phyloP scores from a whole-genome alignment of 2,888 invertebrate genomes.

The Drosophila recens region DNA sequence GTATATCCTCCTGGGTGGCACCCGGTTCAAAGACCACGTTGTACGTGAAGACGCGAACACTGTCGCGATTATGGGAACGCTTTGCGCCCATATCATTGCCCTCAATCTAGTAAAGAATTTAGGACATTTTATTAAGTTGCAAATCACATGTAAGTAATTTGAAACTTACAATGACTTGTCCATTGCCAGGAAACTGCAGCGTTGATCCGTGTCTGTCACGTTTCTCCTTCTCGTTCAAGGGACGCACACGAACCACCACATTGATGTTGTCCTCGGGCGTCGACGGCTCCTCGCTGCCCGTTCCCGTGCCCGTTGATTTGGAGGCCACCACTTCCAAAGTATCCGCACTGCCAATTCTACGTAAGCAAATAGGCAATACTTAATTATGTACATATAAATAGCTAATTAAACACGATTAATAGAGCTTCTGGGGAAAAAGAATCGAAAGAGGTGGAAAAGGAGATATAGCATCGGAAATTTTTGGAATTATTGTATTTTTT shows the following conservation, averaged over 20 bases:
- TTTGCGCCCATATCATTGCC: conserved; percentile 86
- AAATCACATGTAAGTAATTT: background rate
- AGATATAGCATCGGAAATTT: background rate
- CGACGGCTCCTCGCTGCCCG: conserved; percentile 84
- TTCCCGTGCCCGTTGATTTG: conserved; percentile 83
- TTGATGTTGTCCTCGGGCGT: conserved; percentile 93
- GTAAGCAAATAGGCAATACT: conserved; percentile 2
- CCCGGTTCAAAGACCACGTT: conserved; percentile 97
- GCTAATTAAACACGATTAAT: conserved; percentile 10
- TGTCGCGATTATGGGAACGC: conserved; percentile 87
- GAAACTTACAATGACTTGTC: conserved; percentile 89
- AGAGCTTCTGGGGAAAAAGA: background rate
- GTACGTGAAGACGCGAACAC: conserved; percentile 95
- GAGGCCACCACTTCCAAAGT: conserved; percentile 84
- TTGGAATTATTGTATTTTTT: background rate
- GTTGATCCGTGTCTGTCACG: conserved; percentile 89
- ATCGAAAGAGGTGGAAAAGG: no score
- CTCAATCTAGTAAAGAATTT: conserved; percentile 84
- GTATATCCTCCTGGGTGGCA: conserved; percentile 92
- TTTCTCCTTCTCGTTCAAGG: conserved; percentile 91
- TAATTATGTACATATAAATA: conserved; percentile 34
- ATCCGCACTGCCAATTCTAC: conserved; percentile 84
- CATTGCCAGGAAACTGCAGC: conserved; percentile 94
- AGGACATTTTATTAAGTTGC: background rate
- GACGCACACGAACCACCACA: conserved; percentile 94